Evolutionary conservation across 1,140 invertebrate genomes (phyloP).

Genomic region (Zeugodacus cucurbitae): DNA sequence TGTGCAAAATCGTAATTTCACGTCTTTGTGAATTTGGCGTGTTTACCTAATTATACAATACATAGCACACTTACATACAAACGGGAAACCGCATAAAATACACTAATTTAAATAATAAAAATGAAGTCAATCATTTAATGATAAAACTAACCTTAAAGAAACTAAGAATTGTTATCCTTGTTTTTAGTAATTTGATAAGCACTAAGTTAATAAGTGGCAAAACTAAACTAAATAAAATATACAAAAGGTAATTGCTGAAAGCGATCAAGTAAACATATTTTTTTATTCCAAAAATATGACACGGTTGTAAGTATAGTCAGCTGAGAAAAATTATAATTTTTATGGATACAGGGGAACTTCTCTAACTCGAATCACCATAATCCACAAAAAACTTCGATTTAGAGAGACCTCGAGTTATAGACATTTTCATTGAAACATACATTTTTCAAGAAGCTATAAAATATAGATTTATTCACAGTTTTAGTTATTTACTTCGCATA

Average conservation of each 20-base stretch:
- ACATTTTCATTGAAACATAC: no score
- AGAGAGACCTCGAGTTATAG: no score
- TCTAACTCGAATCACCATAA: no score
- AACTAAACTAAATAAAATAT: background rate
- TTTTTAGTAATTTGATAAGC: background rate
- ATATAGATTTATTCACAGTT: no score
- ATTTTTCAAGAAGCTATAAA: no score
- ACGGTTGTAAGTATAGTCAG: background rate
- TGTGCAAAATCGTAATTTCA: background rate
- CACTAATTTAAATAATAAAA: slow-evolving; percentile 3
- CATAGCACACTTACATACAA: background rate
- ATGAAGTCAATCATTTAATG: slow-evolving; percentile 8
- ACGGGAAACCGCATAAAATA: background rate
- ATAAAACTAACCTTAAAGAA: background rate
- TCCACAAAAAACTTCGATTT: no score
- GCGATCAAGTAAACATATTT: background rate
- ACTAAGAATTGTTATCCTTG: slow-evolving; percentile 2
- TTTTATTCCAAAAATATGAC: background rate
- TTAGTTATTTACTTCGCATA: no score
- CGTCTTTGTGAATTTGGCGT: background rate
- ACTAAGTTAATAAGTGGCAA: background rate
- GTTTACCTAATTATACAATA: background rate
- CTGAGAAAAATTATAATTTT: no score
- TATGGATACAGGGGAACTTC: no score
- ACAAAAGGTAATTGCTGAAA: background rate